phyloP scores from a whole-genome alignment of 2,888 invertebrate species.

The Drosophila melanosoma region DNA sequence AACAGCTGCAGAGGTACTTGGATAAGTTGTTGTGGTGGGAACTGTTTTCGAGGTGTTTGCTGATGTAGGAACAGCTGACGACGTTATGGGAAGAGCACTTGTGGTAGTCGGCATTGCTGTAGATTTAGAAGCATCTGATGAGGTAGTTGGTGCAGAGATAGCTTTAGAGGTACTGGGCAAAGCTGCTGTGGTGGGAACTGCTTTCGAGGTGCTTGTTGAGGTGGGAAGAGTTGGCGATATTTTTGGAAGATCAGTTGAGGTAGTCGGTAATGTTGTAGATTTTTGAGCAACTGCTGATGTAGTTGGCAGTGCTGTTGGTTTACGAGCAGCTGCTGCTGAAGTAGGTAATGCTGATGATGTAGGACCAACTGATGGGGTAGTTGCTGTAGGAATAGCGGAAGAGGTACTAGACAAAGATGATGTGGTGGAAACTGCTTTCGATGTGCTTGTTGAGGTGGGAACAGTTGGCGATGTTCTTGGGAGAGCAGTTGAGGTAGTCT shows the following conservation, averaged over 20 bases:
- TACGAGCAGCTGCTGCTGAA: not conserved
- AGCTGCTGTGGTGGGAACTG: not conserved
- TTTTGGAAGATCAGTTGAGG: not conserved
- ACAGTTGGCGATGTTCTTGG: not conserved
- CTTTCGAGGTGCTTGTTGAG: not conserved
- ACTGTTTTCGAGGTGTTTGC: not conserved
- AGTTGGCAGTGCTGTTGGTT: not conserved
- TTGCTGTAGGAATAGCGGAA: not conserved
- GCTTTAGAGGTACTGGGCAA: not conserved
- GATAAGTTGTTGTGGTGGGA: not conserved
- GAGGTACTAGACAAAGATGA: not conserved
- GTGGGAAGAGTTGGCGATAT: conserved; percentile 3
- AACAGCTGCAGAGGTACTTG: not conserved
- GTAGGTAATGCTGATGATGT: not conserved
- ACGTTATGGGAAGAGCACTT: not conserved
- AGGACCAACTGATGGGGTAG: not conserved
- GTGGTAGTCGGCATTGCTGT: not conserved
- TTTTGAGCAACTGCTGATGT: not conserved
- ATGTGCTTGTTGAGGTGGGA: not conserved
- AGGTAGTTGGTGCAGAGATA: not conserved
- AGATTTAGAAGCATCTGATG: not conserved
- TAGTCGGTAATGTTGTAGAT: not conserved
- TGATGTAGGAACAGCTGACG: conserved; percentile 1
- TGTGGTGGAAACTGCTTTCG: not conserved
- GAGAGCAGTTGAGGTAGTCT: not conserved